Evolutionary conservation across 2,797 vertebrate genomes (phyloP).

Genomic region (Tragopan temminckii): DNA sequence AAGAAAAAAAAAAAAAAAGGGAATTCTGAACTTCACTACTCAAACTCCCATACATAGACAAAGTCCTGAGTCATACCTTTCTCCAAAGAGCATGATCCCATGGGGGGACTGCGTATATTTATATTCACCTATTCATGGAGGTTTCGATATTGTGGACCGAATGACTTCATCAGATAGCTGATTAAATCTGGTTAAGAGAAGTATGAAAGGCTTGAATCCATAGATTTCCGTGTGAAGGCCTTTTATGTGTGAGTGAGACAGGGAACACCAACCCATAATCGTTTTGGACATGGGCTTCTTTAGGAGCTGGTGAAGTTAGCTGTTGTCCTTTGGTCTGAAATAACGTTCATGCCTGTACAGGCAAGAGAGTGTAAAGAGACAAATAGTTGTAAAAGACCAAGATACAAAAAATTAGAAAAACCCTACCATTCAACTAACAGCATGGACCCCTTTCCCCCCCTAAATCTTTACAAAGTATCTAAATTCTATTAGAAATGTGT

Average conservation of each 20-base stretch:
- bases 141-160: background rate
- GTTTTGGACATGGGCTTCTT: background rate
- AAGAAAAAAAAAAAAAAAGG: background rate
- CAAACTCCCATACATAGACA: background rate
- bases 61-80: background rate
- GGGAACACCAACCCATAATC: rapidly evolving
- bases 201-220: background rate
- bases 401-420: background rate
- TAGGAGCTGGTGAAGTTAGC: background rate
- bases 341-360: background rate
- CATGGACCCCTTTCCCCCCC: too few species aligned
- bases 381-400: background rate
- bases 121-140: rapidly evolving
- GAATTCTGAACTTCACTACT: background rate
- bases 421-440: background rate
- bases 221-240: background rate
- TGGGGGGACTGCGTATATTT: background rate
- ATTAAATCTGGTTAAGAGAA: background rate
- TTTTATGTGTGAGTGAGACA: background rate
- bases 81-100: background rate
- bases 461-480: background rate
- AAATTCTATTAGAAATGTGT: background rate
- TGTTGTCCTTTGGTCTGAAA: background rate
- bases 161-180: background rate
- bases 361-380: background rate